phyloP scores from a whole-genome alignment of 64 coral and sea anemone genomes.

The Catalaphyllia jardinei region DNA sequence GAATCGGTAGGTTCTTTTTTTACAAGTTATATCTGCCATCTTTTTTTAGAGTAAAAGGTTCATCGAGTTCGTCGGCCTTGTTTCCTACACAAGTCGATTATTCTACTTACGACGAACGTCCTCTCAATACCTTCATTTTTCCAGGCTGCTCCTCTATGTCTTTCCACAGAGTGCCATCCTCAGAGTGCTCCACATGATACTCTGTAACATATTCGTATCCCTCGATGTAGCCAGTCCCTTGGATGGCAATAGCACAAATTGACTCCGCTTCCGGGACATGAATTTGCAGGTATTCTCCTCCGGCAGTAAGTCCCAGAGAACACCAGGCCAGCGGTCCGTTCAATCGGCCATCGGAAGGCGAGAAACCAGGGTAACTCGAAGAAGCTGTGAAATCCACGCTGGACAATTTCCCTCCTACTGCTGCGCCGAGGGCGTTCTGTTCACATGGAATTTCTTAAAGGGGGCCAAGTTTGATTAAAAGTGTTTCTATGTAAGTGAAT shows the following conservation, averaged over 20 bases:
- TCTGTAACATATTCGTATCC: slow-evolving; percentile 8
- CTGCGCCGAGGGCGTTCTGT: not conserved
- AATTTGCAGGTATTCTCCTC: slow-evolving; percentile 42
- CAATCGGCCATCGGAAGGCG: slow-evolving; percentile 26
- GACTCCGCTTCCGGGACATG: slow-evolving; percentile 20
- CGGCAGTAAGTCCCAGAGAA: not conserved
- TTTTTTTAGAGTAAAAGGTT: no score
- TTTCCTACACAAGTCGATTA: no score
- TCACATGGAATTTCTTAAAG: slow-evolving; percentile 14
- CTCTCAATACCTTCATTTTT: not conserved
- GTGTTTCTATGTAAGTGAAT: no score
- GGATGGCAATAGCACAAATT: slow-evolving; percentile 44
- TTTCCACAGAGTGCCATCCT: slow-evolving; percentile 22
- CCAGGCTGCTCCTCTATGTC: not conserved
- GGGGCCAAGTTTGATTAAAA: not conserved
- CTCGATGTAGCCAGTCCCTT: slow-evolving; percentile 13
- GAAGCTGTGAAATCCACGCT: not conserved
- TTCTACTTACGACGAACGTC: no score
- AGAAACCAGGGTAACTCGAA: not conserved
- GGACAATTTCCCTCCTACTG: slow-evolving; percentile 2
- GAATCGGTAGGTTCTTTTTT: no score
- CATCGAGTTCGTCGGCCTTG: no score
- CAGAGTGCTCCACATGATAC: slow-evolving; percentile 23
- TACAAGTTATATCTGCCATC: no score
- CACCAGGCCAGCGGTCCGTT: slow-evolving; percentile 47